These are phyloP conservation scores for Zaprionus lineosus DNA, from an alignment of 2,888 invertebrate genomes.

Conservation along the genomic window DNA sequence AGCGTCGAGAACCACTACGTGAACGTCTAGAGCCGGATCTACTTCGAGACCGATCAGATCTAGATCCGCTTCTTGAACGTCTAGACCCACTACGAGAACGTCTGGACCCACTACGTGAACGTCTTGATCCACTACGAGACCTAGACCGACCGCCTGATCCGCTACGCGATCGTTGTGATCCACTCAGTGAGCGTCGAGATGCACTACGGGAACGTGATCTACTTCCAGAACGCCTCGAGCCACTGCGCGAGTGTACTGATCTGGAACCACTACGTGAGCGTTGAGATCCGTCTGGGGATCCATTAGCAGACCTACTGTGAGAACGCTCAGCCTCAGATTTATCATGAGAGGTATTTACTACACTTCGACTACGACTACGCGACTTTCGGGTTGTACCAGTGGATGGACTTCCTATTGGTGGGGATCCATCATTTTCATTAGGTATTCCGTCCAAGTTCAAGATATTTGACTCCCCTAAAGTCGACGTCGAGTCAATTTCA, in stretches of 20 bases:
- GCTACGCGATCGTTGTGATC: slow-evolving; percentile 6
- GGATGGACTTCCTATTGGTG: slow-evolving; percentile 34
- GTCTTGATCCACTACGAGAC: slow-evolving; percentile 60
- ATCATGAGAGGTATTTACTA: slow-evolving; percentile 40
- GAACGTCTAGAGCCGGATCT: slow-evolving; percentile 52
- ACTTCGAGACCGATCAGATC: slow-evolving; percentile 42
- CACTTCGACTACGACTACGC: slow-evolving; percentile 54
- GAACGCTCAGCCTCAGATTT: slow-evolving; percentile 73
- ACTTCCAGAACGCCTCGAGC: slow-evolving; percentile 42
- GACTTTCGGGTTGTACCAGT: slow-evolving; percentile 71
- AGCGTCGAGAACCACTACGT: slow-evolving; percentile 44
- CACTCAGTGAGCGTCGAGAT: slow-evolving; percentile 33
- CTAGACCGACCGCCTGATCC: slow-evolving; percentile 53
- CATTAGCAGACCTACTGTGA: slow-evolving; percentile 72
- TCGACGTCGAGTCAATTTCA: slow-evolving; percentile 43
- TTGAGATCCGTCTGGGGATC: slow-evolving; percentile 27
- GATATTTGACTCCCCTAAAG: slow-evolving; percentile 11
- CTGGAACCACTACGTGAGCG: slow-evolving; percentile 48
- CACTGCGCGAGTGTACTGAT: slow-evolving; percentile 36
- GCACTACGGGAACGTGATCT: slow-evolving; percentile 45
- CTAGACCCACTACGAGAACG: slow-evolving; percentile 60
- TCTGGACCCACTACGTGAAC: slow-evolving; percentile 41
- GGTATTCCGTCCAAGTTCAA: slow-evolving; percentile 3
- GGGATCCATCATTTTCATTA: slow-evolving; percentile 13
- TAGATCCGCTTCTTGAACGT: slow-evolving; percentile 49